Conservation (phyloP, 2,888 invertebrate species). For the Halictus quadricinctus region DNA sequence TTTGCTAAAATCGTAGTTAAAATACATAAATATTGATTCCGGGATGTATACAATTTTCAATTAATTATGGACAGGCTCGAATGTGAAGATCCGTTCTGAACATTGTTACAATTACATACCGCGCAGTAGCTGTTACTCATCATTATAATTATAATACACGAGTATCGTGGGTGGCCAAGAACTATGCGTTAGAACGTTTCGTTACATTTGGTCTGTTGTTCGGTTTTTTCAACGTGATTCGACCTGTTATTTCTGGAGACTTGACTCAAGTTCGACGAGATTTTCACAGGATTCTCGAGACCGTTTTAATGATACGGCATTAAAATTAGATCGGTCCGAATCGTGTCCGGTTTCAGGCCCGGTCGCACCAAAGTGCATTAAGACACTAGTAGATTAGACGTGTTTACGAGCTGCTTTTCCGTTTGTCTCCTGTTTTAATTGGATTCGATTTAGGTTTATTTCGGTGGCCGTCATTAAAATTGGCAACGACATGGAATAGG, state of each 20-base stretch:
- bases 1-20: background rate
- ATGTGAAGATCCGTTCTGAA: background rate
- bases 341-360: slow-evolving; percentile 44
- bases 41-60: background rate
- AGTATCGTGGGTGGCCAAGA: slow-evolving; percentile 21
- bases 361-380: slow-evolving; percentile 18
- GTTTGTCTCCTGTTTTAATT: slow-evolving; percentile 1
- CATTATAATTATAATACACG: background rate
- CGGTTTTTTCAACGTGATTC: slow-evolving; percentile 28
- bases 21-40: background rate
- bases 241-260: slow-evolving; percentile 53
- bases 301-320: slow-evolving; percentile 43
- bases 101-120: background rate
- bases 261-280: slow-evolving; percentile 47
- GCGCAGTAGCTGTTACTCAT: background rate
- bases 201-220: slow-evolving; percentile 20
- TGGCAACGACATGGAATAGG: slow-evolving; percentile 1
- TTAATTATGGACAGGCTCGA: background rate
- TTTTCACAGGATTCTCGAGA: slow-evolving; percentile 26
- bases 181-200: background rate
- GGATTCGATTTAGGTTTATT: slow-evolving; percentile 30
- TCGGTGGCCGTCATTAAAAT: background rate
- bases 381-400: background rate
- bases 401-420: slow-evolving; percentile 15
- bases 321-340: slow-evolving; percentile 51